Conservation (phyloP, 1,140 invertebrate genomes). For the Heliconius hewitsoni region DNA sequence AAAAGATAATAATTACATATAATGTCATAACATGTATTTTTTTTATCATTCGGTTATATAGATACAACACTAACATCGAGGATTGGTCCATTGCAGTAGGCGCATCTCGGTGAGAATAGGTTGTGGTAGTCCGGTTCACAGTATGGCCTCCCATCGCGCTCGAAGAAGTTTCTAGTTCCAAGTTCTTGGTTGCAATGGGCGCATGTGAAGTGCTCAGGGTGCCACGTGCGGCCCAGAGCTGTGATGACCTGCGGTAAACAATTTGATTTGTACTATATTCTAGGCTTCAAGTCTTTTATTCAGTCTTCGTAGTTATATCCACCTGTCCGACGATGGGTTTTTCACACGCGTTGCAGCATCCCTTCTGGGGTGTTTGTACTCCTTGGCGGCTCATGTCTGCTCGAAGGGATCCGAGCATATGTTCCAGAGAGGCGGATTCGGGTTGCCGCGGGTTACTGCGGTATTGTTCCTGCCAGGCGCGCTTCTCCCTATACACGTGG, state of each 20-base stretch:
- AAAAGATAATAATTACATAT: constrained; percentile 51
- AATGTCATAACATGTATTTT: background rate
- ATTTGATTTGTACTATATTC: constrained; percentile 29
- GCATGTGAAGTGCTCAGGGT: constrained; percentile 99
- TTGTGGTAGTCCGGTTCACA: constrained; percentile 99
- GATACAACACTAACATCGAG: constrained; percentile 89
- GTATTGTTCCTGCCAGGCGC: constrained; percentile 77
- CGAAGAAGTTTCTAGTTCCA: constrained; percentile 99
- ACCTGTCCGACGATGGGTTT: constrained; percentile 99
- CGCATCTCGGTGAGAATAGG: constrained; percentile 98
- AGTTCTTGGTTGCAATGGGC: constrained; percentile 97
- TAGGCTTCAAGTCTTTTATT: background rate
- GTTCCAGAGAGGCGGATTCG: constrained; percentile 77
- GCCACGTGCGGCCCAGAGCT: constrained; percentile 99
- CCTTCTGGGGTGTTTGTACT: constrained; percentile 98
- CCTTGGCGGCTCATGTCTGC: constrained; percentile 98
- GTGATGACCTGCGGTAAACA: constrained; percentile 89
- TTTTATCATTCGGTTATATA: background rate
- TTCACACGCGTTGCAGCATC: constrained; percentile 98
- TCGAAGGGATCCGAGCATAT: constrained; percentile 87
- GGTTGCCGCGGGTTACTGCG: constrained; percentile 72
- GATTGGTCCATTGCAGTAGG: constrained; percentile 99
- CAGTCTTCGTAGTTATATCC: constrained; percentile 35
- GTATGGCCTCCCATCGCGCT: constrained; percentile 97
- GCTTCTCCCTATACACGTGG: constrained; percentile 72